Conservation (phyloP, 2,888 invertebrate species). For the Leptothorax acervorum region DNA sequence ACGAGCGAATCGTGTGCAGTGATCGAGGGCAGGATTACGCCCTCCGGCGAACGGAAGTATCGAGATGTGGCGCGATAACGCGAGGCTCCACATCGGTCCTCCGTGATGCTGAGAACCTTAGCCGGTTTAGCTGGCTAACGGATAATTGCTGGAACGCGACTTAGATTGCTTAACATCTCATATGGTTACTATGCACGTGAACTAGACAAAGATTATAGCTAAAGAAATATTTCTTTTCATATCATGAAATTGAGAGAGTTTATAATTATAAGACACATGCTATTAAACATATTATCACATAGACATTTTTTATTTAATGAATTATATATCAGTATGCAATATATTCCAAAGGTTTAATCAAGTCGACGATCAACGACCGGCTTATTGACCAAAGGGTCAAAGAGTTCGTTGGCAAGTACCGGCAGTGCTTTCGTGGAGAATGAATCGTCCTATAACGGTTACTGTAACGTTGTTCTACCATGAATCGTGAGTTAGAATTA, state of each 20-base stretch:
- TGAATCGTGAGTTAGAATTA: slow-evolving; percentile 72
- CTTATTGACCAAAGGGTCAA: slow-evolving; percentile 50
- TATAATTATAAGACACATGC: neutral
- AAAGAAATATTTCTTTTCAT: neutral
- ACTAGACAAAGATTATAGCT: neutral
- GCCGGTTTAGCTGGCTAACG: slow-evolving; percentile 83
- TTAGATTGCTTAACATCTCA: slow-evolving; percentile 56
- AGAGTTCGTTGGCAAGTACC: slow-evolving; percentile 25
- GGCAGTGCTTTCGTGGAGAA: slow-evolving; percentile 31
- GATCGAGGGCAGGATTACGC: slow-evolving; percentile 76
- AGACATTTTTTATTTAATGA: neutral
- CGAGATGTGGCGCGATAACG: slow-evolving; percentile 80
- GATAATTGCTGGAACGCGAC: slow-evolving; percentile 79
- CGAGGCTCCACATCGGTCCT: slow-evolving; percentile 78
- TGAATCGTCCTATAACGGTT: slow-evolving; percentile 56
- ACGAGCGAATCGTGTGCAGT: slow-evolving; percentile 71
- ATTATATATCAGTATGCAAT: neutral
- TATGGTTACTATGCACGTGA: slow-evolving; percentile 6
- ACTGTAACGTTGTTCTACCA: slow-evolving; percentile 41
- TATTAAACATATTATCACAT: neutral
- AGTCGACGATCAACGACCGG: neutral
- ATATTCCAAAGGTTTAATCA: slow-evolving; percentile 22
- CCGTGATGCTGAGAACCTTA: slow-evolving; percentile 74
- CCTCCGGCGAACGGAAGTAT: slow-evolving; percentile 77
- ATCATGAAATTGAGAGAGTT: neutral